These are phyloP conservation scores for Mormyrus iriodes DNA, from an alignment of 2,113 vertebrate species.

Conservation along the genomic window DNA sequence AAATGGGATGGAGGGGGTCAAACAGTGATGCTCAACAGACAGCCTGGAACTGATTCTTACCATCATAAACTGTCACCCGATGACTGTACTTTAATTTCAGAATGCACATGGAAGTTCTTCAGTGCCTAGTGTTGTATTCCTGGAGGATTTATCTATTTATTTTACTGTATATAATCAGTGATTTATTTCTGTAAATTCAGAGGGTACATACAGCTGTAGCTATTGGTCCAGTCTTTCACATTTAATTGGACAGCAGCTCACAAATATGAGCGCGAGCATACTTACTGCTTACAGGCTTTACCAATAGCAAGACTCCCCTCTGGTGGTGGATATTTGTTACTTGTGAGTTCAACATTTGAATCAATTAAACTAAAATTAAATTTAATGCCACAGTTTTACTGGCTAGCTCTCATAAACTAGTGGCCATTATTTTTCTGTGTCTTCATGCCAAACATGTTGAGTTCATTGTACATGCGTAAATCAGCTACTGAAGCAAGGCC, in stretches of 20 bases:
- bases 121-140: not conserved
- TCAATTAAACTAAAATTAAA: not conserved
- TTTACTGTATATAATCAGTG: not conserved
- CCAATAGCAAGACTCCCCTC: conserved; percentile 34
- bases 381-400: not conserved
- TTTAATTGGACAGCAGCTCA: not conserved
- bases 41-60: not conserved
- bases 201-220: not conserved
- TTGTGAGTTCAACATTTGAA: not conserved
- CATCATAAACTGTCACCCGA: not conserved
- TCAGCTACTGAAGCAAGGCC: not conserved
- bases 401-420: not conserved
- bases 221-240: not conserved
- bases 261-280: not conserved
- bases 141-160: not conserved
- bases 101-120: not conserved
- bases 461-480: not conserved
- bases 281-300: not conserved
- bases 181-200: not conserved
- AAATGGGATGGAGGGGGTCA: not conserved
- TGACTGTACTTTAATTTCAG: too few species aligned
- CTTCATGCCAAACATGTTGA: not conserved
- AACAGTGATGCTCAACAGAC: not conserved
- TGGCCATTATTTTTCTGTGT: too few species aligned
- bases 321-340: conserved; percentile 32